Evolutionary conservation across 2,888 invertebrate genomes (phyloP).

Genomic region (Nipponacmea schrenckii): DNA sequence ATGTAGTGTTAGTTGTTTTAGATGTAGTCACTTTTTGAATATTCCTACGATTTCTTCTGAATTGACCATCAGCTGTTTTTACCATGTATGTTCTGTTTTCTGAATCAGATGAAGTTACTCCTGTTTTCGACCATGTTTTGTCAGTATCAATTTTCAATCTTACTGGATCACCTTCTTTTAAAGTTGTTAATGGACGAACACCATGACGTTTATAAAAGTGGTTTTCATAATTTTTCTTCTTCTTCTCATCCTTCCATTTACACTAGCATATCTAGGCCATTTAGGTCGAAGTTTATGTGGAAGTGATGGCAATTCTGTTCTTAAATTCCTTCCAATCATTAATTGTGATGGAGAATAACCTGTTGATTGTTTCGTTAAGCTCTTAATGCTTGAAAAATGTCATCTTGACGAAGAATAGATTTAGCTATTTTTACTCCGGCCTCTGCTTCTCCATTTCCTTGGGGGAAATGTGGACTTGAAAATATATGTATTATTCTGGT

Average conservation of each 20-base stretch:
- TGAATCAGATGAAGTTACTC: background rate
- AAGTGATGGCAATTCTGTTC: slow-evolving; percentile 3
- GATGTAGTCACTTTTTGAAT: background rate
- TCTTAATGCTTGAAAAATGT: slow-evolving; percentile 12
- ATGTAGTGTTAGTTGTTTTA: background rate
- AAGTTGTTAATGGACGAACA: background rate
- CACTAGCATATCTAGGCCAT: background rate
- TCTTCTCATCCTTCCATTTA: background rate
- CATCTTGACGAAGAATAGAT: slow-evolving; percentile 18
- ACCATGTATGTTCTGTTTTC: slow-evolving; percentile 3
- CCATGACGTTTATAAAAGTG: slow-evolving; percentile 11
- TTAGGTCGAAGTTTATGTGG: background rate
- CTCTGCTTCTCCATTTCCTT: slow-evolving; percentile 22
- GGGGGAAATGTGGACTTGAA: slow-evolving; percentile 11
- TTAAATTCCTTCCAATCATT: slow-evolving; percentile 10
- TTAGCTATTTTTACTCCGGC: slow-evolving; percentile 18
- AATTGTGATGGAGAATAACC: slow-evolving; percentile 8
- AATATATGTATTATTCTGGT: background rate
- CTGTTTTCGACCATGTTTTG: slow-evolving; percentile 10
- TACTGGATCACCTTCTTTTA: slow-evolving; percentile 10
- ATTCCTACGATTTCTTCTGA: background rate
- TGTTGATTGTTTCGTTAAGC: slow-evolving; percentile 13
- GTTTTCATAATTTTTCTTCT: background rate
- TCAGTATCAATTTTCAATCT: slow-evolving; percentile 16
- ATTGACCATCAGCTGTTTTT: background rate